Evolutionary conservation across 2,797 vertebrate genomes (phyloP).

Genomic region (Hirundo rustica): DNA sequence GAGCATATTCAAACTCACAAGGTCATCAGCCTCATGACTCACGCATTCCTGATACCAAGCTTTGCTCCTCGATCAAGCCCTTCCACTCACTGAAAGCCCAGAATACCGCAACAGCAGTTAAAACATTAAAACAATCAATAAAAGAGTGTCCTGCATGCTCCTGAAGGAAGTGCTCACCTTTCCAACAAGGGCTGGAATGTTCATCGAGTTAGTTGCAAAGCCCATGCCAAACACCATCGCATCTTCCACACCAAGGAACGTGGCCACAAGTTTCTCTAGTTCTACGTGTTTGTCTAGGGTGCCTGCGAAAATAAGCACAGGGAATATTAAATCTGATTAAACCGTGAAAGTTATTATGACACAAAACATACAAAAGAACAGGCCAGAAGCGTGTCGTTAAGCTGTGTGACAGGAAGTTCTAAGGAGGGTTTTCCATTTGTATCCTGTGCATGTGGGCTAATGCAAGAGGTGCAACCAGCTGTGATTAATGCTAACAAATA

Average conservation of each 20-base stretch:
- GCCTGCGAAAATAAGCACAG: slow-evolving; percentile 76
- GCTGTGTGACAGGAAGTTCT: neutral
- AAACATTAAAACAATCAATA: neutral
- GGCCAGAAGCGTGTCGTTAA: neutral
- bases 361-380: neutral
- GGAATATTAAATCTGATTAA: neutral
- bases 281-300: slow-evolving; percentile 88
- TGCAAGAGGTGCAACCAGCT: neutral
- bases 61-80: neutral
- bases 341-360: neutral
- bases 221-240: slow-evolving; percentile 95
- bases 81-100: neutral
- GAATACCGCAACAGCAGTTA: neutral
- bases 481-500: neutral
- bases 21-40: neutral
- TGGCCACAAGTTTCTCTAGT: slow-evolving; percentile 84
- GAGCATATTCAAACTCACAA: neutral
- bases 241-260: slow-evolving; percentile 88
- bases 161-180: slow-evolving; percentile 79
- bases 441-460: neutral
- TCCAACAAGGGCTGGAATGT: slow-evolving; percentile 90
- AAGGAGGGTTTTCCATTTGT: neutral
- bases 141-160: rapidly evolving
- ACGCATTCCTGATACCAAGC: neutral
- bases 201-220: slow-evolving; percentile 96